Conservation (phyloP, 2,888 invertebrate genomes). For the Heliconius charithonia region DNA sequence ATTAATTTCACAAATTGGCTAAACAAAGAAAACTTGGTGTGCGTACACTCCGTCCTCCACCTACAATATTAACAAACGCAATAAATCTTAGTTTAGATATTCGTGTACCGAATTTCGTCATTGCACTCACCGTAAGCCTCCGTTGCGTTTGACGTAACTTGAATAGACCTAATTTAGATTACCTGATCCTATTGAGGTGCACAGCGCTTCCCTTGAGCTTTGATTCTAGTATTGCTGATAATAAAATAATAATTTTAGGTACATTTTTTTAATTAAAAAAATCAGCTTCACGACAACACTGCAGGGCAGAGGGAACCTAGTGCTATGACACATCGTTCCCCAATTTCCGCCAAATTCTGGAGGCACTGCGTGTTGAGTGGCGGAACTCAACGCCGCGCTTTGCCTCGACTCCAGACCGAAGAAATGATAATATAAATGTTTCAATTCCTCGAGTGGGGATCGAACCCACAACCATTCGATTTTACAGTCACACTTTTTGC, state of each 20-base stretch:
- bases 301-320: no score
- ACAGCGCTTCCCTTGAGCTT: not conserved
- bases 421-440: no score
- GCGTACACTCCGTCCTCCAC: not conserved
- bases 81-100: not conserved
- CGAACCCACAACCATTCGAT: no score
- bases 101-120: constrained; percentile 2
- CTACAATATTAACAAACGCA: not conserved
- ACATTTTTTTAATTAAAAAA: not conserved
- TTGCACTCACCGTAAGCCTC: constrained; percentile 7
- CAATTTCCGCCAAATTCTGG: no score
- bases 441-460: no score
- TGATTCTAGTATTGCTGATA: not conserved
- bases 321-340: no score
- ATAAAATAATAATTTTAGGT: not conserved
- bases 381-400: no score
- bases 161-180: constrained; percentile 48
- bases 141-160: constrained; percentile 47
- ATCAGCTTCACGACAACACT: no score
- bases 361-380: no score
- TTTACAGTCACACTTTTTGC: no score
- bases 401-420: no score
- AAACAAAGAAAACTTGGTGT: not conserved
- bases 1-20: no score
- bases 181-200: constrained; percentile 25